Evolutionary conservation across 1,140 invertebrate genomes (phyloP), one percentile per base, ranked within the genome.

Genomic region (Teleopsis dalmanni): DNA sequence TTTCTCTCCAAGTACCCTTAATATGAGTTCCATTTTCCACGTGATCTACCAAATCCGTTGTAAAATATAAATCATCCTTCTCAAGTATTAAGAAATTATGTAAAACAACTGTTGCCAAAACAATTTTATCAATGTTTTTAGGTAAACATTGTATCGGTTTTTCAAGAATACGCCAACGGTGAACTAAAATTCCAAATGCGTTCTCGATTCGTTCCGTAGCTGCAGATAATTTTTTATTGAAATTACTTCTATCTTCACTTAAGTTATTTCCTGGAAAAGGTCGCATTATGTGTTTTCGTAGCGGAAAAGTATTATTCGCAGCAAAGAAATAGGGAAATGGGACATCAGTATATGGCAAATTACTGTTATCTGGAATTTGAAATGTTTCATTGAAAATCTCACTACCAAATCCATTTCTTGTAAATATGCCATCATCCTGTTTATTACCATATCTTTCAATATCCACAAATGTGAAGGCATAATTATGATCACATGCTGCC

Each of bases 51-150:
- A 40, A 19, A 40, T 40, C 19, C 3, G 16, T 19, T 3, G 6
- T 19, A n/a, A 40, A 40, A 19, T 40, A 40, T 4, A 6, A 11
- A 19, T 19, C 19, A 19, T 19, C 13, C 22, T 40, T 19, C 11
- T 40, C 4, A 3, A 19, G 3, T 19, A 40, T 40, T 7, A 40
- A 19, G n/a, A 5, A 40, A 23, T 40, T 40, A 19, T 40, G 7
- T 4, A 40, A 19, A 21, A 19, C 7, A 13, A 19, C 22, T 7
- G 37, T 8, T 4, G 37, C 18, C 18, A 40, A 40, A 5, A 40
- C 37, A 5, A 40, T 19, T 40, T 40, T 40, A 40, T 40, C 37
- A 21, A 23, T 19, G n/a, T 40, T 21, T 19, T 40, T 40, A 13
- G 18, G 18, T 6, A 19, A 40, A 4, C 14, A 14, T 4, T 8